Conservation (phyloP, 2,888 invertebrate species). For the Plemyria rubiginata region DNA sequence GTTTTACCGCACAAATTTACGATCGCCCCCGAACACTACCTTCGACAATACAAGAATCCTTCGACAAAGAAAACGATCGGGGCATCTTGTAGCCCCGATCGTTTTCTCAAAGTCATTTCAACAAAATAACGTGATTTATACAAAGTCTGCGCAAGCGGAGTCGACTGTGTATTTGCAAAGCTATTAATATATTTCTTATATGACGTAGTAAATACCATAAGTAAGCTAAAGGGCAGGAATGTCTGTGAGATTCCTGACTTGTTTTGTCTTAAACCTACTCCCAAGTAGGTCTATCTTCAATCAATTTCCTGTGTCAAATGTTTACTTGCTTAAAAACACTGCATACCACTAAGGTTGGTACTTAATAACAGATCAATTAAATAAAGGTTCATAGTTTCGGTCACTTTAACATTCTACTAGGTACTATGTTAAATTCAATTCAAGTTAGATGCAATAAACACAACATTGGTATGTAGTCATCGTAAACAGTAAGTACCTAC, state of each 20-base stretch:
- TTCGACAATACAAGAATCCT: conserved; percentile 57
- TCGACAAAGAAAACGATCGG: conserved; percentile 62
- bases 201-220: conserved; percentile 44
- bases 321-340: no score
- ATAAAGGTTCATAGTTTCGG: background rate
- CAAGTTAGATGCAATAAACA: background rate
- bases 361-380: background rate
- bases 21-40: conserved; percentile 73
- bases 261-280: conserved; percentile 11
- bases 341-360: background rate
- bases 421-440: background rate
- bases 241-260: conserved; percentile 18
- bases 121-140: conserved; percentile 83
- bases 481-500: conserved; percentile 1
- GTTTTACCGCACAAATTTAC: conserved; percentile 82
- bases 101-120: conserved; percentile 77
- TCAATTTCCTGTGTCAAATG: no score
- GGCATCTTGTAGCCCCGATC: no score
- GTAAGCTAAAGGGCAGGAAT: conserved; percentile 20
- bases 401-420: background rate
- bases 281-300: conserved; percentile 6
- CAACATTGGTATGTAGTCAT: background rate
- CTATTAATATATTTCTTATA: conserved; percentile 46
- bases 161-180: conserved; percentile 43
- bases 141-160: conserved; percentile 51